Base-by-base conservation (phyloP, 2,888 invertebrate genomes). In the Phortica magna region DNA sequence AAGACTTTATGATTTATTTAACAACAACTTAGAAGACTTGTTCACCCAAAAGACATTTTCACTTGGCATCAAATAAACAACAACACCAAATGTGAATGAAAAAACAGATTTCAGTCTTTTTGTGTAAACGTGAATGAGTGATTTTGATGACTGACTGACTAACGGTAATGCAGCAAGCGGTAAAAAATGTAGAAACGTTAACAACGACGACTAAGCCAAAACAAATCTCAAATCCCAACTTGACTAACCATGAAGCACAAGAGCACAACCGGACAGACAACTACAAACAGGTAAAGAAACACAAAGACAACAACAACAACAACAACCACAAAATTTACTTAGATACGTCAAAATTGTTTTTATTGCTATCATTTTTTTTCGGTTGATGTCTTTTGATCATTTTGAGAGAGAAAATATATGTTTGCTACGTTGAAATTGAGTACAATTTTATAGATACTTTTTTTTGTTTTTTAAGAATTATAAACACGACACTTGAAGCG, bases 121-220 rank as follows among this genome's bases (percentile, higher is more conserved):
- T 31, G 31, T 31, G 48, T 48, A 7, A 14, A 48, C 14, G 14
- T 48, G 48, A 61, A 2, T 19, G 61, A 19, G 19, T 19, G 19
- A 61, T 61, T 64, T 64, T 64, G 31, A 64, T 12, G 64, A 31
- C 31, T 64, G 22, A 31, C 39, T 64, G 19, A 64, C 64, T 64
- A 64, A 64, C 64, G 64, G 64, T 64, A 64, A 64, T 31, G 31
- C 64, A 10, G 14, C 5, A 64, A 64, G 39, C 14, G 48, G 48
- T 48, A 48, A 9, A 48, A 48, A 48, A 48, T 48, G 9, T 14
- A 48, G 14, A 48, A 14, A 48, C 48, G 48, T 12, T 48, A 12
- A 48, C 48, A 48, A 48, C 48, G 48, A 5, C 9, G 48, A 14
- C 48, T 31, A 64, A 59, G 17, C 19, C 59, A 59, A 14, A 59